Base-by-base conservation (phyloP, 1,140 invertebrate species). In the Dreissena polymorpha region DNA sequence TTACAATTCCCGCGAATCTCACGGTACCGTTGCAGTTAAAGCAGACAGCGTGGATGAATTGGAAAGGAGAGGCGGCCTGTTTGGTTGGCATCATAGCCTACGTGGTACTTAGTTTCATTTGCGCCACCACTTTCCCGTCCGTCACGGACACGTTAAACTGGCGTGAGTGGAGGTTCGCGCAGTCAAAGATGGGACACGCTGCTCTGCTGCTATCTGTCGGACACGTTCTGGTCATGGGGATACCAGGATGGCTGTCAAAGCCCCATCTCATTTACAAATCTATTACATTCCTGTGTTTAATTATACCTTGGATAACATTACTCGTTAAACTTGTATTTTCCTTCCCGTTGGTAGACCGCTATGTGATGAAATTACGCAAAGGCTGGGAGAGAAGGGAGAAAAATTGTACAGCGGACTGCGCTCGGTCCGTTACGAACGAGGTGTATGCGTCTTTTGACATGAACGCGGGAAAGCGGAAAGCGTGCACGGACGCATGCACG, bases 81-180 rank as follows among this genome's bases (percentile, higher is more conserved):
- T 70, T 90, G 23, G 50, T 86, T 0, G 91, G 91, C 13, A 89
- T 91, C 23, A n/a, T 88, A 10, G 88, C 90, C 0, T 89, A 90
- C 69, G 55, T 88, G 23, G 55, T 90, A 39, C 68, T 92, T 68
- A 85, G 86, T 18, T 72, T 91, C 18, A 64, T 91, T 10, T 91
- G 89, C 65, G 65, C 90, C 8, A 86, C 90, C 0, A 90, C 91
- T 10, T 83, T 92, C 27, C 90, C 89, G 12, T 90, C 91, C 16
- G 88, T 92, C 8, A 86, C 85, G 0, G 87, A 88, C 23, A 73
- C 81, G 13, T 65, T 92, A 16, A 92, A 91, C 78, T 92, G 90
- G 90, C 76, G 88, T 12, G 91, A 92, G 63, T 92, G 91, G 91
- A 77, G 86, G 21, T 90, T 89, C 67, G 75, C 91, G 25, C 91